phyloP scores from a whole-genome alignment of 2,797 vertebrate genomes.

The Hydrocynus forskahlii region DNA sequence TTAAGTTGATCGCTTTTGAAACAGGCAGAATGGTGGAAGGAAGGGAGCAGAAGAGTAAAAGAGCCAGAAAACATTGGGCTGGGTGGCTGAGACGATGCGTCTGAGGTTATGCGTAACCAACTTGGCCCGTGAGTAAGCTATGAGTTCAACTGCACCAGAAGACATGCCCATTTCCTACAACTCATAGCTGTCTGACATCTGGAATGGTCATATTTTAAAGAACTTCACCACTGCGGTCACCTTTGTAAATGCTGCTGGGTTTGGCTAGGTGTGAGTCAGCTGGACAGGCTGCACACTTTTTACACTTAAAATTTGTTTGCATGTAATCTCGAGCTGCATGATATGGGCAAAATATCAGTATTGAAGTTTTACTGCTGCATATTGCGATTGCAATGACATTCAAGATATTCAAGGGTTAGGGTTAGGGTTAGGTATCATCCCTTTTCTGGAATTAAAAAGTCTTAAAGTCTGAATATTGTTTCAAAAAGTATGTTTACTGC shows the following conservation, averaged over 20 bases:
- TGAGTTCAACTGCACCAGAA: slow-evolving; percentile 1
- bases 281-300: neutral
- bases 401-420: no score
- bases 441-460: no score
- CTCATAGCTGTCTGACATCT: slow-evolving; percentile 26
- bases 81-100: slow-evolving; percentile 38
- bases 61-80: slow-evolving; percentile 32
- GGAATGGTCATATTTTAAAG: neutral
- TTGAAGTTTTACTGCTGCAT: no score
- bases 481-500: no score
- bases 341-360: no score
- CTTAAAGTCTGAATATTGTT: no score
- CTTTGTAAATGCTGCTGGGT: neutral
- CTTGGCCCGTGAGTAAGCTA: slow-evolving; percentile 39
- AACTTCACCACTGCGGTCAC: neutral
- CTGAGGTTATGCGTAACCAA: slow-evolving; percentile 50
- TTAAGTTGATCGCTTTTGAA: slow-evolving; percentile 52
- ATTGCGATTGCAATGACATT: no score
- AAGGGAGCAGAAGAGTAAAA: slow-evolving; percentile 20
- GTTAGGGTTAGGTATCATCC: no score
- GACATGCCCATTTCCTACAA: slow-evolving; percentile 6
- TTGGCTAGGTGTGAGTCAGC: neutral
- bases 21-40: slow-evolving; percentile 46
- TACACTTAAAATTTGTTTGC: neutral
- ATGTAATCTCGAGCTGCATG: no score